These are phyloP conservation scores for Eonycteris spelaea DNA, from an alignment of 2,113 vertebrate genomes.

Conservation along the genomic window DNA sequence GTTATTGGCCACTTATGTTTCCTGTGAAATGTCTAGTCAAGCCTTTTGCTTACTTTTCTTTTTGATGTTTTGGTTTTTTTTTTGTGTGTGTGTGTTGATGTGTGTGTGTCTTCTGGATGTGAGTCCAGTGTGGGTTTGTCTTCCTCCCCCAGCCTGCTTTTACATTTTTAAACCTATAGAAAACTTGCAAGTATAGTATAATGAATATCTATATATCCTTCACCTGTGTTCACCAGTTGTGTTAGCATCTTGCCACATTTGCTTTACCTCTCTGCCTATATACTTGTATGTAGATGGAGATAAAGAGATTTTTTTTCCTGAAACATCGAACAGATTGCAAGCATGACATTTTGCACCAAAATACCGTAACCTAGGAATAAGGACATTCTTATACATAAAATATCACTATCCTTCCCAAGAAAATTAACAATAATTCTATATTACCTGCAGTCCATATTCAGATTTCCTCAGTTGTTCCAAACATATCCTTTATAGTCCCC, in stretches of 20 bases:
- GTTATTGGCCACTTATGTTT: constrained; percentile 12
- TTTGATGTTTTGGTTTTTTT: constrained; percentile 36
- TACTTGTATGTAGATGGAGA: not conserved
- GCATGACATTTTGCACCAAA: not conserved
- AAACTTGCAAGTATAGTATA: not conserved
- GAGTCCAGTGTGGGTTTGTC: not conserved
- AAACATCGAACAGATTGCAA: not conserved
- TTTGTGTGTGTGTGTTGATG: not conserved
- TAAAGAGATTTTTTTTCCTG: not conserved
- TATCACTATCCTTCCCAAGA: not conserved
- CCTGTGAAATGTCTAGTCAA: constrained; percentile 1
- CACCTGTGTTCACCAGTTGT: not conserved
- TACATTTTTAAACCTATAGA: not conserved
- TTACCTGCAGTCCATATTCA: not conserved
- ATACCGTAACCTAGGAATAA: not conserved
- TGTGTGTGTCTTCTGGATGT: not conserved
- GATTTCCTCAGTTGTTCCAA: not conserved
- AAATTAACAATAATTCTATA: not conserved
- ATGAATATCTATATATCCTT: not conserved
- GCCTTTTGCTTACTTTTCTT: constrained; percentile 26
- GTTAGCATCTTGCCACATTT: not conserved
- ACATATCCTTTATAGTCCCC: not conserved
- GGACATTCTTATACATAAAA: not conserved
- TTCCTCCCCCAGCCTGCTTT: not conserved
- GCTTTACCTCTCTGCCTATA: not conserved